Conservation (phyloP, 2,797 vertebrate genomes). For the Harpagifer antarcticus region DNA sequence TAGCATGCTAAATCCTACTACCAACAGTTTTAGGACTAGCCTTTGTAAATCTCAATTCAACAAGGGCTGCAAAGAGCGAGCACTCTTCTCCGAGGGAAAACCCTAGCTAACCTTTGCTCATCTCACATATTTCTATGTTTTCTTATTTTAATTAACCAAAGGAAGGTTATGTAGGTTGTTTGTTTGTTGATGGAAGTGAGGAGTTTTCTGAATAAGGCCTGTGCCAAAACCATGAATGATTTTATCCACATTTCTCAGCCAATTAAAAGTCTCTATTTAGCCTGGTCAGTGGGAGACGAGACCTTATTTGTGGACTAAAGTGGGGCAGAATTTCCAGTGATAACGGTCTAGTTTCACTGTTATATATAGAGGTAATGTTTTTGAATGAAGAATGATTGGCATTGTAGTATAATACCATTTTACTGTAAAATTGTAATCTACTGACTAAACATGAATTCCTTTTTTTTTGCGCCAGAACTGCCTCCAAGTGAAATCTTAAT, state of each 20-base stretch:
- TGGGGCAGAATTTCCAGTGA: conserved; percentile 38
- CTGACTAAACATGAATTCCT: conserved; percentile 48
- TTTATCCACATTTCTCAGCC: conserved; percentile 58
- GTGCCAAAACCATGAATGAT: conserved; percentile 67
- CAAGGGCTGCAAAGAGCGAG: conserved; percentile 68
- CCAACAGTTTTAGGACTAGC: conserved; percentile 58
- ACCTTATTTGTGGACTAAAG: conserved; percentile 40
- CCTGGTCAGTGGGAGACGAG: conserved; percentile 40
- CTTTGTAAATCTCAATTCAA: conserved; percentile 55
- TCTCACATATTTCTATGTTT: conserved; percentile 36
- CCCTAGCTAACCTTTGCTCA: conserved; percentile 46
- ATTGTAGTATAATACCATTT: conserved; percentile 47
- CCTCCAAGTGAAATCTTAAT: conserved; percentile 49
- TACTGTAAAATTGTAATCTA: conserved; percentile 51
- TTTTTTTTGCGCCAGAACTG: conserved; percentile 27
- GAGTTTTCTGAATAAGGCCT: conserved; percentile 49
- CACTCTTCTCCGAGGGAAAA: conserved; percentile 53
- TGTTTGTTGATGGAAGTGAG: conserved; percentile 48
- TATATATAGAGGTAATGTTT: conserved; percentile 37
- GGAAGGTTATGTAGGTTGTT: conserved; percentile 62
- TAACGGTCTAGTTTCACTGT: conserved; percentile 47
- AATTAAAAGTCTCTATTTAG: conserved; percentile 41
- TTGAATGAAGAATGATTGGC: conserved; percentile 60
- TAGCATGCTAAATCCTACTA: conserved; percentile 47
- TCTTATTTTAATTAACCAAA: conserved; percentile 74